Conservation (phyloP, 2,113 vertebrate genomes). For the Trogon surrucura region DNA sequence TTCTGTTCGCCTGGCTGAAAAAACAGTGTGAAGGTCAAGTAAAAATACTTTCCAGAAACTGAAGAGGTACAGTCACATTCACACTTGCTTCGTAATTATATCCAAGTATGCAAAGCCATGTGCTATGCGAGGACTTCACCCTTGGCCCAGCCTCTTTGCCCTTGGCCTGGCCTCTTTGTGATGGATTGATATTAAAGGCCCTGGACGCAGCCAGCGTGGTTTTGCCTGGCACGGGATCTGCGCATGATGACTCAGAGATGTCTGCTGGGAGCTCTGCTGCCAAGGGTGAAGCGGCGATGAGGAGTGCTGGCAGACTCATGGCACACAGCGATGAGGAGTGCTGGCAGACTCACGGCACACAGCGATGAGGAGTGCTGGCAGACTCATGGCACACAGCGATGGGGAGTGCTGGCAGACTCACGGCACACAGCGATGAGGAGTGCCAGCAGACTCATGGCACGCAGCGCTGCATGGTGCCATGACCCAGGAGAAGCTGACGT, state of each 20-base stretch:
- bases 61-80: background rate
- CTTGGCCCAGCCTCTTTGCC: background rate
- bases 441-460: background rate
- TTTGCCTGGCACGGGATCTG: background rate
- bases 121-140: background rate
- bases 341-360: too few species aligned
- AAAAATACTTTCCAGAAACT: slow-evolving; percentile 39
- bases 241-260: background rate
- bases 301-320: too few species aligned
- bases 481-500: background rate
- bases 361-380: too few species aligned
- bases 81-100: background rate
- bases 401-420: too few species aligned
- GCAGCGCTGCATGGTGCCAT: rapidly evolving
- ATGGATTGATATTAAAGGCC: background rate
- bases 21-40: slow-evolving; percentile 13
- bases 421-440: background rate
- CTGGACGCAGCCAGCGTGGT: rapidly evolving
- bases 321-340: too few species aligned
- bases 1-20: slow-evolving; percentile 33
- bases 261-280: background rate
- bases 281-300: background rate
- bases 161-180: background rate
- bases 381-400: background rate
- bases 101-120: slow-evolving; percentile 4